Percentiles rank a stretch among this genome's conserved stretches.
phyloP scores from a whole-genome alignment of 2,888 invertebrate species.

The Podotricha telesiphe region DNA sequence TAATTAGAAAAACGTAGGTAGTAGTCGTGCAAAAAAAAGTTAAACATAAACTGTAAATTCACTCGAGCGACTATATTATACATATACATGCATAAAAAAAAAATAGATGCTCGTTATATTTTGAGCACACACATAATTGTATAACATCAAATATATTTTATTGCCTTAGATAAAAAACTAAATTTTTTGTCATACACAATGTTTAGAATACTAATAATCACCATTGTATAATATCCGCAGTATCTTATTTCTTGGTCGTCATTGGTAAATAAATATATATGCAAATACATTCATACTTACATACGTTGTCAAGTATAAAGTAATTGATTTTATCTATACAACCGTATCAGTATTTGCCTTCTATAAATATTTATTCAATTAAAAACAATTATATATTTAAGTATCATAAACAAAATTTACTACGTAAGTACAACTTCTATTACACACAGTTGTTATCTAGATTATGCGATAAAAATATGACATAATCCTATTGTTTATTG shows the following conservation, averaged over 20 bases:
- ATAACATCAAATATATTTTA: neutral
- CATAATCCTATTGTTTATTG: no score
- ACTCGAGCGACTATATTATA: no score
- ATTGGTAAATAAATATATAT: neutral
- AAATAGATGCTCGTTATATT: no score
- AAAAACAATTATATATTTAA: neutral
- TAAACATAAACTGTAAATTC: no score
- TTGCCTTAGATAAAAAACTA: neutral
- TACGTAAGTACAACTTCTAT: neutral
- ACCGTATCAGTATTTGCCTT: conserved; percentile 8
- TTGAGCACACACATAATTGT: neutral
- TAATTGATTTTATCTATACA: conserved; percentile 10
- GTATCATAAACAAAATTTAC: neutral
- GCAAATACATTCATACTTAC: neutral
- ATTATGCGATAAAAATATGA: no score
- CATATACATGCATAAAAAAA: no score
- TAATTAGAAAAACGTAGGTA: no score
- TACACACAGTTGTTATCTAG: no score
- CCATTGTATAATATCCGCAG: conserved; percentile 7
- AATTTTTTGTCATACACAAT: conserved; percentile 4
- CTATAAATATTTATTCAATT: conserved; percentile 13
- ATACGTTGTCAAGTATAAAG: neutral
- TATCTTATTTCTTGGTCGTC: neutral
- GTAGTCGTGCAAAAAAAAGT: no score
- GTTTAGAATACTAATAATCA: conserved; percentile 2